Base-by-base conservation (phyloP, 2,797 vertebrate species). In the Hydrophis major region DNA sequence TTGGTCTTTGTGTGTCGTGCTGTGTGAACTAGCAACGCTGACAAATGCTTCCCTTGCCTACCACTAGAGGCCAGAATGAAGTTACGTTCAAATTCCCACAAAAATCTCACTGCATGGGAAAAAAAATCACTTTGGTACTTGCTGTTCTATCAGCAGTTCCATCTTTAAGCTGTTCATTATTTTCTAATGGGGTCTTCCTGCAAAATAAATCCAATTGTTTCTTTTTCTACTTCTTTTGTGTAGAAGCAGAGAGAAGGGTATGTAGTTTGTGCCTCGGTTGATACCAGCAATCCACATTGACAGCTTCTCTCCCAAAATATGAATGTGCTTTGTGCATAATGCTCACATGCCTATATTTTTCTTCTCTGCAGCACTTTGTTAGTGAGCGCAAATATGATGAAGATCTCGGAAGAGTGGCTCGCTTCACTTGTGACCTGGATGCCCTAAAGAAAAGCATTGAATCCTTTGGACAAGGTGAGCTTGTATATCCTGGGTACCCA, bases 381-480 rank as follows among this genome's bases (percentile, higher is more conserved):
- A 99, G 99, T 18, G 99, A 99, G 95, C 98, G 99, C 42, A 99
- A 99, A 96, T 99, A 99, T 0, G 99, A 99, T 0, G 99, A 99
- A 95, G 99, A 99, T 95, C 97, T 99, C n/a, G 98, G 99, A 89
- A 98, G 98, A 94, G 99, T 98, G 60, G 97, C 99, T 2, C 98
- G 98, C 88, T 99, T 99, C 94, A 98, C 98, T 0, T 98, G 98
- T 69, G 98, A 99, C 83, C 96, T 99, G 6, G 99, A 99, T 16
- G 97, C 97, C 0, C 96, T 99, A 37, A 99, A 99, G 97, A 97
- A 97, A 83, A 99, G 97, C 97, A 98, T 99, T 93, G 95, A 97
- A 42, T 96, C 97, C 0, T 99, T 99, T 92, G 99, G 99, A 96
- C 98, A 99, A 98, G 99, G 99, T 99, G 94, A 96, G 97, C 57